These are phyloP conservation scores for Nibea albiflora DNA, from an alignment of 2,113 vertebrate species.

Conservation along the genomic window DNA sequence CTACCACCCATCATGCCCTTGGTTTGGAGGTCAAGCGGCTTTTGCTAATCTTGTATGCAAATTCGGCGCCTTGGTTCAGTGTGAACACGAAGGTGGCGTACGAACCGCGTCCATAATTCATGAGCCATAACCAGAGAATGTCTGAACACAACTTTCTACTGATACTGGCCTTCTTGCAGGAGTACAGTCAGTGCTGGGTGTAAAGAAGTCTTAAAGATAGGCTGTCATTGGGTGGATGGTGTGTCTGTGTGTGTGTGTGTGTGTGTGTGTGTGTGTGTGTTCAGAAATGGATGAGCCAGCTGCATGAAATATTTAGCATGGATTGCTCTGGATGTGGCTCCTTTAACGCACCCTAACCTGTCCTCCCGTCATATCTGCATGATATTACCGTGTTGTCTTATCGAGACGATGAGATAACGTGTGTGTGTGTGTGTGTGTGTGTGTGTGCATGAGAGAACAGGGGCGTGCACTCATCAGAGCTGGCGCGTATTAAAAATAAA, in stretches of 20 bases:
- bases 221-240: neutral
- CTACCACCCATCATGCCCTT: slow-evolving; percentile 70
- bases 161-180: slow-evolving; percentile 23
- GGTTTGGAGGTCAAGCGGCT: slow-evolving; percentile 77
- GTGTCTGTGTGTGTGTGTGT: neutral
- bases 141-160: slow-evolving; percentile 23
- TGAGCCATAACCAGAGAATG: slow-evolving; percentile 39
- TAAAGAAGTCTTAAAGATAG: slow-evolving; percentile 18
- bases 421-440: neutral
- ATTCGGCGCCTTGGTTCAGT: slow-evolving; percentile 54
- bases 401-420: neutral
- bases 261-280: slow-evolving; percentile 1
- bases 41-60: slow-evolving; percentile 74
- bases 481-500: slow-evolving; percentile 47
- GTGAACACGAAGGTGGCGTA: slow-evolving; percentile 47
- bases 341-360: neutral
- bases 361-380: slow-evolving; percentile 1
- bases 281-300: slow-evolving; percentile 11
- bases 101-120: slow-evolving; percentile 59
- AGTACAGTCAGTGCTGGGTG: neutral
- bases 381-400: neutral
- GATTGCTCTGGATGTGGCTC: neutral
- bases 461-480: neutral
- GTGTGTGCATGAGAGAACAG: neutral
- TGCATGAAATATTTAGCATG: slow-evolving; percentile 44